These are phyloP conservation scores for Ptilonorhynchus violaceus DNA, from an alignment of 2,113 vertebrate genomes.

Conservation along the genomic window DNA sequence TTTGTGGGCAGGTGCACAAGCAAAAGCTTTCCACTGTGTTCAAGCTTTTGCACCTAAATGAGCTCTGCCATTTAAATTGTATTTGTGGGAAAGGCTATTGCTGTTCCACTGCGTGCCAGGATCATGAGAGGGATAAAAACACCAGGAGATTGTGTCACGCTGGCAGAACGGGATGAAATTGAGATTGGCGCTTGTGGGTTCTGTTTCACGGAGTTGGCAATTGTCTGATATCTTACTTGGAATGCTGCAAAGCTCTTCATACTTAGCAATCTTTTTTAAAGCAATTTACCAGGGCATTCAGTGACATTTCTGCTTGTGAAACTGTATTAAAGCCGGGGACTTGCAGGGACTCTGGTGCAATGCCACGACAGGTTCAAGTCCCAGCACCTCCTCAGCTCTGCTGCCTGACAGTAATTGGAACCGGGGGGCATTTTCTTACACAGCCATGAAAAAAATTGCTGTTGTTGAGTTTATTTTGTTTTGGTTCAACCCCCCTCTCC, in stretches of 20 bases:
- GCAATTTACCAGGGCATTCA: neutral
- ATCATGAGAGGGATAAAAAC: neutral
- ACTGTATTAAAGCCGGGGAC: neutral
- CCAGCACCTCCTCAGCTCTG: neutral
- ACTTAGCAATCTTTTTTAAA: neutral
- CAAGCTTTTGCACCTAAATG: neutral
- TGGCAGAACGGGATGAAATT: accelerated
- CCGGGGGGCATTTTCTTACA: neutral
- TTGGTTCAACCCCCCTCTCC: accelerated
- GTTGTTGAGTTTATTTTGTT: neutral
- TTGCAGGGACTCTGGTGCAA: neutral
- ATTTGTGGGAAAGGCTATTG: neutral
- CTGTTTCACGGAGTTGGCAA: neutral
- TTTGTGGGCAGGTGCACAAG: neutral
- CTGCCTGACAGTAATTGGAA: neutral
- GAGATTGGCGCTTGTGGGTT: neutral
- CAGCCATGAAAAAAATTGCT: neutral
- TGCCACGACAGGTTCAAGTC: neutral
- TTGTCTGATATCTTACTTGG: neutral
- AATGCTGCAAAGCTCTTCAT: neutral
- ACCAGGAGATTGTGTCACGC: neutral
- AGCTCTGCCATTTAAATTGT: neutral
- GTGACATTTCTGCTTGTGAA: neutral
- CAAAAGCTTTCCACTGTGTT: neutral
- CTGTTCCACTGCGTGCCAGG: neutral